Base-by-base conservation (phyloP, 2,113 vertebrate species). In the Anthoscopus minutus region DNA sequence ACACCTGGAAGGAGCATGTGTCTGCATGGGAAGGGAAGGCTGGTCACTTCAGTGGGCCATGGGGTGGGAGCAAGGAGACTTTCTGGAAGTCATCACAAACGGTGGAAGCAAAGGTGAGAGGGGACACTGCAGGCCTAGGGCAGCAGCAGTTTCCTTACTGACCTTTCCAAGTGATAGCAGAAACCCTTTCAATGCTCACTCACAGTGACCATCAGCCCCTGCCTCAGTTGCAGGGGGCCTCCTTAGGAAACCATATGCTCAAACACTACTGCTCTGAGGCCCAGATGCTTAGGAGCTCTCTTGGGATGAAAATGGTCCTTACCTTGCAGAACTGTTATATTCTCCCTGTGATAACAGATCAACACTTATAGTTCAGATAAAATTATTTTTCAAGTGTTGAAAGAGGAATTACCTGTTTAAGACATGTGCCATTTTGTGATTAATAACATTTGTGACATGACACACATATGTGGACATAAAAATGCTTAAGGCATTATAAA, bases 1-100 rank as follows among this genome's bases (percentile, higher is more conserved):
- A 1, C 28, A 38, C 6, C 35, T 18, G 18, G 13, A 19, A 15
- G 0, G 0, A 53, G 10, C 1, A 0, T 1, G 0, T 22, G 22
- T 24, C 47, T 44, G 17, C 8, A 25, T 54, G n/a, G 5, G 37
- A 14, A 6, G 4, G 16, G 5, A 44, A 73, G 17, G 14, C 6
- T 23, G 14, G 9, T 61, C 19, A 17, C 19, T 61, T 3, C 2
- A 5, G 10, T 1, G 0, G 13, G 21, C 16, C 20, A 19, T 1
- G 0, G 7, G 3, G 7, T 1, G 3, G 16, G 7, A 71, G 7
- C 0, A 1, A 24, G 15, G 13, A 51, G 6, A 56, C 14, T 30
- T 92, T 83, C 35, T 2, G 1, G 28, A 67, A 65, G 13, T 24
- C 16, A 8, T 72, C 24, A 44, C 11, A 72, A 28, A 10, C 9